Evolutionary conservation across 2,797 vertebrate genomes (phyloP), one percentile per base, ranked within the genome.

Genomic region (Enteromius fasciolatus): DNA sequence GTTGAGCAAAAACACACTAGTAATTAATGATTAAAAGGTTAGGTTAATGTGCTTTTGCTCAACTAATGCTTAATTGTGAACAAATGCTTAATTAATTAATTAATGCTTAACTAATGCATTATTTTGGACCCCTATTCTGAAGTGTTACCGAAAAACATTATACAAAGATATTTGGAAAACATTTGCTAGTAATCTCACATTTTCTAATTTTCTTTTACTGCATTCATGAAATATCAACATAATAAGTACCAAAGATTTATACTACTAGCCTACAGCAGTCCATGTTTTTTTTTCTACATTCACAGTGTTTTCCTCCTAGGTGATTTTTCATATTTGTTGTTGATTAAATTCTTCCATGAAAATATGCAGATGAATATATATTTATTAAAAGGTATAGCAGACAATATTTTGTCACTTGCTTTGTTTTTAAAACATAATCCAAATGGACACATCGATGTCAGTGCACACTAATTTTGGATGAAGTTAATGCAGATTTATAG

Each of bases 271-370:
- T 46, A 15, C 33, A 76, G 52, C n/a, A 25, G 33, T 59, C n/a
- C 7, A 39, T 41, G 33, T 63, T 57, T 14, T 57, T 14, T 61
- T 46, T 80, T 33, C 23, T 46, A 20, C 15, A 57, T 14, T 28
- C 39, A 59, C 10, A 20, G 4, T 68, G 48, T 54, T 54, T 57
- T 69, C 67, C 23, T 41, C 1, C 17, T 25, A 18, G 52, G 7
- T 79, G 14, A 79, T 68, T 28, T 54, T 79, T 68, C n/a, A 68
- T 57, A 68, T 39, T 67, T 68, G 31, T 78, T 68, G 46, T 41
- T 69, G 64, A 52, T 78, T 25, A 25, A 23, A 25, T 52, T 50
- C 7, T 66, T 66, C 14, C 14, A 23, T 52, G 14, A 25, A 33
- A 31, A 64, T 44, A 48, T 48, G 61, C 14, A 52, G 28, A 25